Evolutionary conservation across 2,113 vertebrate genomes (phyloP).

Genomic region (Athene noctua): DNA sequence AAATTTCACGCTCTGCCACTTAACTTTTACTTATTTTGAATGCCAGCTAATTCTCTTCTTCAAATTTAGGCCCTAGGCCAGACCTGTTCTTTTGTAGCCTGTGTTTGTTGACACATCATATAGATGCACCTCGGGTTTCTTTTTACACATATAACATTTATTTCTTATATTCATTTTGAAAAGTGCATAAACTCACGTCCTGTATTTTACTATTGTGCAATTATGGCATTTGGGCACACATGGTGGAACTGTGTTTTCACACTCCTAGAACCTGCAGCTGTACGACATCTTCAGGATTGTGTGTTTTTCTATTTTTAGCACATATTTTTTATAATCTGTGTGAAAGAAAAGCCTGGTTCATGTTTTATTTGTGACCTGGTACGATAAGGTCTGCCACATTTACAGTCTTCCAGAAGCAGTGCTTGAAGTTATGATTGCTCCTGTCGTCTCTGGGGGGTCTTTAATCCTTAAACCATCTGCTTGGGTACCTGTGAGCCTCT

Average conservation of each 20-base stretch:
- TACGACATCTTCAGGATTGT: background rate
- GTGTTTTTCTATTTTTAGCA: background rate
- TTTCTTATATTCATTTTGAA: background rate
- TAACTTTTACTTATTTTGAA: background rate
- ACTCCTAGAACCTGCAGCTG: background rate
- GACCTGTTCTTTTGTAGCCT: background rate
- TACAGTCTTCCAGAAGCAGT: background rate
- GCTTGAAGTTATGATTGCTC: background rate
- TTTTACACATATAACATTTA: background rate
- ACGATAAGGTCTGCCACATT: background rate
- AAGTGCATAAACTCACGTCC: background rate
- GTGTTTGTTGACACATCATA: background rate
- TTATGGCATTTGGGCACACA: background rate
- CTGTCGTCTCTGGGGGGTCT: background rate
- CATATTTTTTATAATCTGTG: background rate
- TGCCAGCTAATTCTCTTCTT: background rate
- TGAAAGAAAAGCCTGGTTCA: background rate
- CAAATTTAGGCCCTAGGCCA: background rate
- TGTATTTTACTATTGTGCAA: background rate
- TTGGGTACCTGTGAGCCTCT: background rate
- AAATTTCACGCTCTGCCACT: background rate
- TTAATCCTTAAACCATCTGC: background rate
- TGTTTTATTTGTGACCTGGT: background rate
- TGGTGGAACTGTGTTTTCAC: background rate
- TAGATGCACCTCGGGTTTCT: background rate